Base-by-base conservation (phyloP, 1,140 invertebrate genomes). In the Paralvinella palmiformis region DNA sequence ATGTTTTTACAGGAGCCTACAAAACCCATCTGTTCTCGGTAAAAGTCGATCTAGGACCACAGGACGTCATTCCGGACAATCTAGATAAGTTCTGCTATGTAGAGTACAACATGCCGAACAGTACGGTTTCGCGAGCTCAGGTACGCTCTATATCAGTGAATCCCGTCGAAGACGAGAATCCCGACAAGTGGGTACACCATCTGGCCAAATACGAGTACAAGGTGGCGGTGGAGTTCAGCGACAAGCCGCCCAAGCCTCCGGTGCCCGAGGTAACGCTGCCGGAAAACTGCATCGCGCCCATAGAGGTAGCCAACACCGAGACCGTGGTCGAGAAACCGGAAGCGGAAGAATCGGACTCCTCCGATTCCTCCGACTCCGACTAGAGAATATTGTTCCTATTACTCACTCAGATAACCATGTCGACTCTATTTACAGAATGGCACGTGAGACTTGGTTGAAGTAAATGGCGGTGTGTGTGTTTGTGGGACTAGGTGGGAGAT, bases 21-120 rank as follows among this genome's bases (percentile, higher is more conserved):
- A 97, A 94, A 61, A 95, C 91, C 24, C 94, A 98, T 83, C 88
- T 92, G 75, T 87, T 98, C 78, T 88, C 92, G 52, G 94, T 96
- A 74, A 87, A 90, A 36, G 89, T 99, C 84, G 89, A 91, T 58
- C 84, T 99, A 41, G 97, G 94, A 2, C 94, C 92, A 27, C 98
- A 94, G 82, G 97, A 99, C 81, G 91, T 96, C 80, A 90, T 98
- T 72, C 96, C 96, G 17, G 93, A 94, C 60, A 88, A 90, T 76
- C 85, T 98, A 73, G 87, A 93, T 37, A 88, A 90, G 64, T 90
- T 87, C 82, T 90, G 89, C 68, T 88, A 89, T 76, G 92, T 98
- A 5, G 94, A 98, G 78, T 99, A 98, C 80, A 98, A 93, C 20
- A 99, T 99, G 96, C 96, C 97, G 29, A 90, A 93, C 55, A 96